A percentile compares a stretch with the other conserved stretches of the same genome.
phyloP scores from a whole-genome alignment of 2,888 invertebrate species.

The Xanthia togata region DNA sequence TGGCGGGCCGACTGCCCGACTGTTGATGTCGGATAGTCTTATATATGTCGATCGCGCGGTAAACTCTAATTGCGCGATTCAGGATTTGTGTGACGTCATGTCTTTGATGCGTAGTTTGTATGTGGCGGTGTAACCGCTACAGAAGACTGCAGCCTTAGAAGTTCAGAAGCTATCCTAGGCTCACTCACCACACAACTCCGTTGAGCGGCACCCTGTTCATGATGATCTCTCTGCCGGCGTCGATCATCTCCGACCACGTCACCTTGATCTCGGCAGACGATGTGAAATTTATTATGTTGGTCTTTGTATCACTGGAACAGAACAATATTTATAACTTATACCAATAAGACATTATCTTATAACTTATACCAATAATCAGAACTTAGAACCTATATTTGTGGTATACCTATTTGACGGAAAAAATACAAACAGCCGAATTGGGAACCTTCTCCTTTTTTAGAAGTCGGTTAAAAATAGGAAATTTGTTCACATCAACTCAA shows the following conservation, averaged over 20 bases:
- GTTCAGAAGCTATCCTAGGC: not conserved
- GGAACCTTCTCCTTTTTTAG: too few species aligned
- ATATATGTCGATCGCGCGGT: too few species aligned
- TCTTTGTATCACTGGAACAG: slow-evolving; percentile 85
- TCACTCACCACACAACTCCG: slow-evolving; percentile 93
- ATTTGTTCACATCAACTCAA: not conserved
- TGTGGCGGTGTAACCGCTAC: too few species aligned
- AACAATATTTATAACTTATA: not conserved
- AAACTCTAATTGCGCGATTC: too few species aligned
- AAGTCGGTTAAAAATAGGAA: too few species aligned
- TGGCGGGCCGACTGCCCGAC: too few species aligned
- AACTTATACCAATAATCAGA: not conserved
- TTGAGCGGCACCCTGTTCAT: slow-evolving; percentile 95
- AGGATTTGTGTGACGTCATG: too few species aligned
- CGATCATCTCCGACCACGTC: slow-evolving; percentile 97
- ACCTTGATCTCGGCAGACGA: slow-evolving; percentile 95
- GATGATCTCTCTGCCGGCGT: slow-evolving; percentile 94
- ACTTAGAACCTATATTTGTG: not conserved
- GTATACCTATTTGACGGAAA: not conserved
- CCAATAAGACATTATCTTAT: not conserved
- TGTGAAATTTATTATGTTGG: slow-evolving; percentile 93
- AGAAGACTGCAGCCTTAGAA: not conserved
- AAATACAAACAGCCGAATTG: too few species aligned
- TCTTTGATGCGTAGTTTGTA: too few species aligned
- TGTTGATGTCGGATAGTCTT: too few species aligned